phyloP scores from a whole-genome alignment of 2,888 invertebrate species.

The Eristalinus sepulchralis region DNA sequence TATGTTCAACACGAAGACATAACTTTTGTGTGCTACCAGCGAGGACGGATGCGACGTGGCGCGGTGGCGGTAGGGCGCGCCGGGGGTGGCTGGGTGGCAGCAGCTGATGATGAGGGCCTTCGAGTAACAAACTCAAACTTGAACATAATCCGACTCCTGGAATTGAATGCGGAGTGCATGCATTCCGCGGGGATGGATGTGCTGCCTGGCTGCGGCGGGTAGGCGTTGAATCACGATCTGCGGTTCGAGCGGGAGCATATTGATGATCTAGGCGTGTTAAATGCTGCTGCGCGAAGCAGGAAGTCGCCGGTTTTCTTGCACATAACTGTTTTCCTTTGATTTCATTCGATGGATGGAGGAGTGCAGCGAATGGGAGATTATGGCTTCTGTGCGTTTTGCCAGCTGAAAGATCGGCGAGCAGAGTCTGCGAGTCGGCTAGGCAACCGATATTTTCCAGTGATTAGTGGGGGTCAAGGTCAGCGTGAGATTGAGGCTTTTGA shows the following conservation, averaged over 20 bases:
- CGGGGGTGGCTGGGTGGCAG: conserved; percentile 6
- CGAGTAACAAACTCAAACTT: conserved; percentile 43
- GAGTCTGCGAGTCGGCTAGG: too few relatives aligned
- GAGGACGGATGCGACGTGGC: background rate
- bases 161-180: conserved; percentile 5
- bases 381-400: background rate
- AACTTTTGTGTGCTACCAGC: conserved; percentile 30
- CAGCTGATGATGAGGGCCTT: background rate
- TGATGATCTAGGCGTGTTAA: background rate
- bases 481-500: too few relatives aligned
- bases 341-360: background rate
- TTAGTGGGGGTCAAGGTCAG: too few relatives aligned
- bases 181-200: background rate
- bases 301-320: background rate
- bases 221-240: conserved; percentile 9
- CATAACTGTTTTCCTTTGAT: background rate
- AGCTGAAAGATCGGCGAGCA: too few relatives aligned
- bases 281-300: background rate
- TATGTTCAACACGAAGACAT: conserved; percentile 70
- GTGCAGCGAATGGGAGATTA: background rate
- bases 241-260: background rate
- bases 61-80: conserved; percentile 17
- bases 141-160: conserved; percentile 38
- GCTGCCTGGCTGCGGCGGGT: background rate
- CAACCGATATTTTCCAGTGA: too few relatives aligned